Conservation (phyloP, 1,140 invertebrate genomes). For the Drosophila aff. region DNA sequence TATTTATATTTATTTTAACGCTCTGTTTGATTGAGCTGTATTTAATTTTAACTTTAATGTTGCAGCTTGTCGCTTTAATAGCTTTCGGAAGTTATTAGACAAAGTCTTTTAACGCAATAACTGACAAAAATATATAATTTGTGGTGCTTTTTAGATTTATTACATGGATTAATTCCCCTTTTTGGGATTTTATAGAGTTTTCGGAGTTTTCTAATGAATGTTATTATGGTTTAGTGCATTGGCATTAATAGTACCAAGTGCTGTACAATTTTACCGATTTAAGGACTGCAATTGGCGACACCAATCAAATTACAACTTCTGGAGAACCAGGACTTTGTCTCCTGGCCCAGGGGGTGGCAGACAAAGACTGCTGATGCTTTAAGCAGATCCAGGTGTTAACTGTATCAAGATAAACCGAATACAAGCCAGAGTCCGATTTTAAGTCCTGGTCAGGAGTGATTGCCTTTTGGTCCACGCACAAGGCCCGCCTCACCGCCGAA, state of each 20-base stretch:
- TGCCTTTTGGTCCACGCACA: slow-evolving; percentile 14
- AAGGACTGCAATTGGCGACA: neutral
- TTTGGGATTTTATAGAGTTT: neutral
- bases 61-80: neutral
- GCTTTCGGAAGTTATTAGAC: neutral
- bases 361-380: slow-evolving; percentile 7
- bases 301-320: slow-evolving; percentile 7
- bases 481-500: neutral
- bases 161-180: neutral
- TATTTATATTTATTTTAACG: slow-evolving; percentile 7
- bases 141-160: neutral
- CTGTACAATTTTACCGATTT: neutral
- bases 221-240: neutral
- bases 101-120: neutral
- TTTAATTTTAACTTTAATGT: slow-evolving; percentile 26
- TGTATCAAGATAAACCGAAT: neutral
- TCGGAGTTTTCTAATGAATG: no score
- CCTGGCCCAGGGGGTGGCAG: neutral
- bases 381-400: slow-evolving; percentile 10
- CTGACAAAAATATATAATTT: neutral
- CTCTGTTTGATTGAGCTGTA: slow-evolving; percentile 10
- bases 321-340: neutral
- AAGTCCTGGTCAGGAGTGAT: slow-evolving; percentile 9
- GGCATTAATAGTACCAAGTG: neutral
- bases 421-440: neutral